phyloP scores from a whole-genome alignment of 2,797 vertebrate species.

The Anas flavirostris region DNA sequence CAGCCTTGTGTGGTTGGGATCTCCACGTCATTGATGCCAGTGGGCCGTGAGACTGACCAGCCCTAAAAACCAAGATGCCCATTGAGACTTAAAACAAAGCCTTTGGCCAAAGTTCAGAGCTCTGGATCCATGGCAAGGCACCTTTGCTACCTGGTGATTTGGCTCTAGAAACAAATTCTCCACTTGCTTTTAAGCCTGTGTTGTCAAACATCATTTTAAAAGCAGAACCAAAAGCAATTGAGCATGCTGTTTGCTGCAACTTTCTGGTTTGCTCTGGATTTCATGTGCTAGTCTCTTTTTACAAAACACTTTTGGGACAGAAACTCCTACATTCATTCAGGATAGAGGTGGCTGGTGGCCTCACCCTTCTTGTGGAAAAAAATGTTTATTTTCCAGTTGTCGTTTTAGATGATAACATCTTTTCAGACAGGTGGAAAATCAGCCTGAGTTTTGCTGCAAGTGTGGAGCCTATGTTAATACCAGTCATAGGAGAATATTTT shows the following conservation, averaged over 20 bases:
- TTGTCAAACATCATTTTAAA: not conserved
- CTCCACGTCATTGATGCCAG: accelerated
- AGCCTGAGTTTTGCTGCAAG: not conserved
- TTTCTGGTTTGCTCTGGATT: not conserved
- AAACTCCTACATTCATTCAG: not conserved
- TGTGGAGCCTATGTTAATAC: not conserved
- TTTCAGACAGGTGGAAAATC: not conserved
- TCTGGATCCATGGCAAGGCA: not conserved
- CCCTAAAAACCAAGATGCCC: not conserved
- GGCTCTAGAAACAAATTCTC: not conserved
- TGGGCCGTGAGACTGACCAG: not conserved
- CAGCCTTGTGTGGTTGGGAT: not conserved
- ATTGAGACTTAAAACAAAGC: not conserved
- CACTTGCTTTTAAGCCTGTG: not conserved
- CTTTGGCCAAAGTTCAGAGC: not conserved
- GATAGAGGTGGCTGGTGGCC: not conserved
- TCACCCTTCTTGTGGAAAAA: not conserved
- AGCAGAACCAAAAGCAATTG: not conserved
- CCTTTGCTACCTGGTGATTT: not conserved
- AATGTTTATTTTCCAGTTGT: not conserved
- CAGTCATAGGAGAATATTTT: not conserved
- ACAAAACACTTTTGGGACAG: not conserved
- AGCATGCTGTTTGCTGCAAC: not conserved
- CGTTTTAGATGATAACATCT: not conserved
- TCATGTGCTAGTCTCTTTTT: not conserved